These are phyloP conservation scores for Cherax destructor DNA, from an alignment of 1,140 invertebrate species.

Conservation along the genomic window DNA sequence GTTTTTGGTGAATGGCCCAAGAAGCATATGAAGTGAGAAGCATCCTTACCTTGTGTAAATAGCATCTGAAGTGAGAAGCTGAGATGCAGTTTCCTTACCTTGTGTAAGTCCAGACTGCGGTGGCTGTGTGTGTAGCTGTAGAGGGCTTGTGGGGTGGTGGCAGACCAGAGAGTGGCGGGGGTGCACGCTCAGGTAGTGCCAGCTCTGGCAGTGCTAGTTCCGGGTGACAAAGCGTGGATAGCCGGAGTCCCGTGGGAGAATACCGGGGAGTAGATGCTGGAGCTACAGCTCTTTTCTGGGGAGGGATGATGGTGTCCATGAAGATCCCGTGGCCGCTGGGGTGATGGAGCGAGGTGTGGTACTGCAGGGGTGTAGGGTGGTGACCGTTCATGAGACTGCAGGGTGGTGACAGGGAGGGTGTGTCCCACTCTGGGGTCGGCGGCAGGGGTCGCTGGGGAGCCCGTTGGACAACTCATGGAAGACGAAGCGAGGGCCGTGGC, in stretches of 20 bases:
- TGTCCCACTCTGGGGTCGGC: constrained; percentile 71
- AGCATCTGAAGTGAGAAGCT: too few relatives aligned
- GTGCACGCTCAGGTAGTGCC: constrained; percentile 49
- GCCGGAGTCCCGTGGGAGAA: constrained; percentile 64
- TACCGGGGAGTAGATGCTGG: constrained; percentile 68
- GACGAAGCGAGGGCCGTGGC: constrained; percentile 60
- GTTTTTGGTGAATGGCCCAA: too few relatives aligned
- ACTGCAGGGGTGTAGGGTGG: constrained; percentile 31
- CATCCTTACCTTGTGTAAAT: too few relatives aligned
- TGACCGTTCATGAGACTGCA: constrained; percentile 55
- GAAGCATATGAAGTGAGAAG: too few relatives aligned
- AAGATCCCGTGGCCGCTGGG: constrained; percentile 30
- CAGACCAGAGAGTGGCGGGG: constrained; percentile 27
- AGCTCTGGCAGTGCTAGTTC: constrained; percentile 61
- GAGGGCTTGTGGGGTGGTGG: constrained; percentile 27
- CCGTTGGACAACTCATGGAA: constrained; percentile 48
- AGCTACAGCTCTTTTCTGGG: constrained; percentile 46
- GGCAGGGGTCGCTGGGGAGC: constrained; percentile 62
- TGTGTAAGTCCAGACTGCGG: constrained; percentile 42
- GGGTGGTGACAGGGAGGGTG: constrained; percentile 68
- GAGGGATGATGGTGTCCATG: constrained; percentile 60
- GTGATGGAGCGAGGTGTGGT: constrained; percentile 18
- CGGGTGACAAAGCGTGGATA: constrained; percentile 70
- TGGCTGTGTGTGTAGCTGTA: constrained; percentile 24
- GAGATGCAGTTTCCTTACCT: constrained; percentile 16